Evolutionary conservation across 2,797 vertebrate genomes (phyloP).

Genomic region (Amphiprion clarkii): DNA sequence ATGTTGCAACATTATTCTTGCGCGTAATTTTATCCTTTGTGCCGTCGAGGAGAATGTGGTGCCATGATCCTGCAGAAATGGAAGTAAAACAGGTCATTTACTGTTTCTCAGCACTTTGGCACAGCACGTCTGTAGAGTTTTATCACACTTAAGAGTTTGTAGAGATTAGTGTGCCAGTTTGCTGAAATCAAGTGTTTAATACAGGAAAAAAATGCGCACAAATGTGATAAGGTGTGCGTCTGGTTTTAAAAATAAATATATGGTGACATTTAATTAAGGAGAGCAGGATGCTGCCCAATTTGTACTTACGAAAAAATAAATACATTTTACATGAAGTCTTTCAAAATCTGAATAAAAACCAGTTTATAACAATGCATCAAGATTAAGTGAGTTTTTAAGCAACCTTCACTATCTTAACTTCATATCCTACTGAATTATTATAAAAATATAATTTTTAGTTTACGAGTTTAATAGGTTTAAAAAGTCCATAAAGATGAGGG

Average conservation of each 20-base stretch:
- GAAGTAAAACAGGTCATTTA: too few species aligned
- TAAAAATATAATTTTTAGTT: background rate
- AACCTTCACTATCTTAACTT: background rate
- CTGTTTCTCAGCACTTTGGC: too few species aligned
- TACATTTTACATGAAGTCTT: background rate
- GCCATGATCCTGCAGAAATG: too few species aligned
- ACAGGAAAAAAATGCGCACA: background rate
- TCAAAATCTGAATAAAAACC: background rate
- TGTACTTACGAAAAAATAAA: background rate
- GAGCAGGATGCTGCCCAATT: background rate
- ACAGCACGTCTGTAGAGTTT: too few species aligned
- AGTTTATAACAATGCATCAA: background rate
- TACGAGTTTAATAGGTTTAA: too few species aligned
- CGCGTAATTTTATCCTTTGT: background rate
- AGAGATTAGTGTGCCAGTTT: too few species aligned
- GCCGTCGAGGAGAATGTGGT: too few species aligned
- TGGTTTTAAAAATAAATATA: background rate
- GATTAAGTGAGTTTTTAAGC: background rate
- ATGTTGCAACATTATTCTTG: background rate
- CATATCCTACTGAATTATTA: background rate
- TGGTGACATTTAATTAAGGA: background rate
- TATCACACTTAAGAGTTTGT: too few species aligned
- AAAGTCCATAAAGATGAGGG: too few species aligned
- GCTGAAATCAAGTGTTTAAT: background rate
- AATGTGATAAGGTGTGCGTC: slow-evolving; percentile 2